phyloP scores from a whole-genome alignment of 2,113 vertebrate species.

The Perognathus longimembris region DNA sequence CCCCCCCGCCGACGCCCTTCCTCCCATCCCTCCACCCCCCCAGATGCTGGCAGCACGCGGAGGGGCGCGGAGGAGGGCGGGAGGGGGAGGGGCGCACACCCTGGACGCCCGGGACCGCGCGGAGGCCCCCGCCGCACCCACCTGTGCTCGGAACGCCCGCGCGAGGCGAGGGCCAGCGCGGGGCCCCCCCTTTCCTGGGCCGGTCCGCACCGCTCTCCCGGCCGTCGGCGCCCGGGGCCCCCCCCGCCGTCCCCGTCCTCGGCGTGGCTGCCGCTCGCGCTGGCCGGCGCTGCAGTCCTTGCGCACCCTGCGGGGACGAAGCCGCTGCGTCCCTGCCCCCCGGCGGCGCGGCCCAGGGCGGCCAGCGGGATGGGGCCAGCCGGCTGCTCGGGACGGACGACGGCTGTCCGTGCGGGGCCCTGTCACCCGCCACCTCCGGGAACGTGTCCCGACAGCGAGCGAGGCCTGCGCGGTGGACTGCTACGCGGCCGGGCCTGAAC shows the following conservation, averaged over 20 bases:
- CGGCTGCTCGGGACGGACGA: too few relatives aligned
- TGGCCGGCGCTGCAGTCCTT: slow-evolving; percentile 95
- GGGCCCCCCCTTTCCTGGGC: slow-evolving; percentile 88
- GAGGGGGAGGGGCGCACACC: neutral
- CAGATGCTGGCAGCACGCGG: neutral
- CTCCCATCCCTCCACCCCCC: neutral
- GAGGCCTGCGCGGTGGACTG: too few relatives aligned
- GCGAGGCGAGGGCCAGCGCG: slow-evolving; percentile 79
- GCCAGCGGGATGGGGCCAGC: too few relatives aligned
- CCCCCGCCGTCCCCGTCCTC: slow-evolving; percentile 92
- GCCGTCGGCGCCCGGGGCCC: slow-evolving; percentile 88
- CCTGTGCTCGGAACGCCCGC: slow-evolving; percentile 85
- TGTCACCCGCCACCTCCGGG: too few relatives aligned
- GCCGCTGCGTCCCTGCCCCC: too few relatives aligned
- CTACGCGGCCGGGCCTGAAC: too few relatives aligned
- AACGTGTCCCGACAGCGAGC: too few relatives aligned
- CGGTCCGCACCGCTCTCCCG: slow-evolving; percentile 91
- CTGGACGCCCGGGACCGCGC: rapidly evolving
- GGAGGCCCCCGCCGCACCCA: slow-evolving; percentile 19
- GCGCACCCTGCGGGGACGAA: slow-evolving; percentile 91
- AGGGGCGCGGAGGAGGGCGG: neutral
- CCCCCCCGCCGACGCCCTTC: rapidly evolving
- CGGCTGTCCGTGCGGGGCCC: too few relatives aligned
- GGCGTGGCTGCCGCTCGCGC: slow-evolving; percentile 87
- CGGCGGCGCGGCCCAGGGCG: too few relatives aligned